Conservation (phyloP, 2,797 vertebrate species). For the Cygnus olor region DNA sequence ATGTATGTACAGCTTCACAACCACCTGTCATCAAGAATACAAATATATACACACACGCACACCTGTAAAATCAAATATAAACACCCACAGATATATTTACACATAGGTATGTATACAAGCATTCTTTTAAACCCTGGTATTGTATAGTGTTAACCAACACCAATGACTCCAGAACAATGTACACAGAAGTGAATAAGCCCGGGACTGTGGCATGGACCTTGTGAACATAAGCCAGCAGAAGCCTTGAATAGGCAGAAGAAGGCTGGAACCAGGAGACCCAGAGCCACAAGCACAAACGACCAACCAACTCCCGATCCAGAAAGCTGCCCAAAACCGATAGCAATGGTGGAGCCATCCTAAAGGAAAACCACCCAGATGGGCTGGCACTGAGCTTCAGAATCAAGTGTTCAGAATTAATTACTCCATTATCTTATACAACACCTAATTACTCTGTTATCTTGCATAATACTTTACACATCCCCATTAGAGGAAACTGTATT, state of each 20-base stretch:
- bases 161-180: neutral
- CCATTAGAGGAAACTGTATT: neutral
- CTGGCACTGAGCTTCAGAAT: neutral
- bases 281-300: neutral
- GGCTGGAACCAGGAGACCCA: neutral
- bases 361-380: neutral
- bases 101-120: neutral
- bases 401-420: neutral
- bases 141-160: neutral
- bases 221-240: neutral
- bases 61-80: neutral
- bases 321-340: neutral
- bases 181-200: neutral
- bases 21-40: neutral
- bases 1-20: neutral
- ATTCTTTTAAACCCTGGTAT: neutral
- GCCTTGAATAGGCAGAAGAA: neutral
- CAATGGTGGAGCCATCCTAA: neutral
- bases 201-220: rapidly evolving
- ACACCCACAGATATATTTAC: neutral
- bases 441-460: neutral
- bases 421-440: neutral
- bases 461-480: neutral
- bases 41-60: neutral
- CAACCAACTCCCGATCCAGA: neutral